phyloP scores from a whole-genome alignment of 1,140 invertebrate genomes.

The Trichonephila clavipes region DNA sequence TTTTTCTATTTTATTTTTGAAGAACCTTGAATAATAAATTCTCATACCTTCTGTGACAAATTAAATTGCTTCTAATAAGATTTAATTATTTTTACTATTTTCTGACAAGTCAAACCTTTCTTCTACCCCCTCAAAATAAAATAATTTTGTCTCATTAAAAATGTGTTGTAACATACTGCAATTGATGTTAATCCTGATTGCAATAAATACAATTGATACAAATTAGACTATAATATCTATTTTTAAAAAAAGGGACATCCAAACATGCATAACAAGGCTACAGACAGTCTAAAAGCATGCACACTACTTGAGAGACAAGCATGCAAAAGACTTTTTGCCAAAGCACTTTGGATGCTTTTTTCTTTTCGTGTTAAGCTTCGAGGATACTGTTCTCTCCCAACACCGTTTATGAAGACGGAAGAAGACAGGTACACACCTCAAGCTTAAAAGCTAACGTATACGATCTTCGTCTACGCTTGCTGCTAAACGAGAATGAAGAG shows the following conservation, averaged over 20 bases:
- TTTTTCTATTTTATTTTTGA: no score
- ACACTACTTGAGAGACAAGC: slow-evolving; percentile 10
- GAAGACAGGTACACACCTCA: slow-evolving; percentile 58
- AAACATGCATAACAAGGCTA: slow-evolving; percentile 25
- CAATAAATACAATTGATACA: not conserved
- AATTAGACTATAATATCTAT: no score
- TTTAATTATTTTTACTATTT: no score
- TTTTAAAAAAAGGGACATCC: not conserved
- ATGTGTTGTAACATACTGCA: not conserved
- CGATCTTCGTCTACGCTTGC: slow-evolving; percentile 74
- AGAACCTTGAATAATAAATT: no score
- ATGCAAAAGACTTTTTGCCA: slow-evolving; percentile 53
- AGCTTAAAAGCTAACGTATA: slow-evolving; percentile 77
- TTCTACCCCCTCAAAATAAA: no score
- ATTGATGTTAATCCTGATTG: not conserved
- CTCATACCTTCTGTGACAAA: no score
- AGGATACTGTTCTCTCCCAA: slow-evolving; percentile 12
- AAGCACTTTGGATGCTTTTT: slow-evolving; percentile 63
- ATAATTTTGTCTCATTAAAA: no score
- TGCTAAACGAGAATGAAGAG: slow-evolving; percentile 74
- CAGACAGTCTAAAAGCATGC: slow-evolving; percentile 18
- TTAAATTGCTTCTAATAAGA: no score
- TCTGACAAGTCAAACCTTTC: no score
- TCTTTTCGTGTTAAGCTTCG: slow-evolving; percentile 17
- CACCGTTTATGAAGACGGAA: slow-evolving; percentile 37